phyloP scores from a whole-genome alignment of 2,113 vertebrate species.

The Nicator chloris region DNA sequence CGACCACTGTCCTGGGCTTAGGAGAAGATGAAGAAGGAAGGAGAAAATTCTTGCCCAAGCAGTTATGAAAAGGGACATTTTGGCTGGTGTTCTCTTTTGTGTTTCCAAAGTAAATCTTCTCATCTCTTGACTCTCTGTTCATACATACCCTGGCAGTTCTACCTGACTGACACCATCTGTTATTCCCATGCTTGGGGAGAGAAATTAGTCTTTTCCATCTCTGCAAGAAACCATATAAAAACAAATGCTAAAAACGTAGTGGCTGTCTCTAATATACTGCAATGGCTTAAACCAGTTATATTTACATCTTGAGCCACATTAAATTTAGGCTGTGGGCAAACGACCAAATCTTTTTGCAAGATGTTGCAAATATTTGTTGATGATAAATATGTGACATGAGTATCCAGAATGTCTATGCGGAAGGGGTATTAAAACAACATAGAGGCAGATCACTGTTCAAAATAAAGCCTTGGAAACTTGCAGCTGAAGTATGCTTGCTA shows the following conservation, averaged over 20 bases:
- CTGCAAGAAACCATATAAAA: background rate
- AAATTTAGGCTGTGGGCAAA: background rate
- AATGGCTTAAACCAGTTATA: background rate
- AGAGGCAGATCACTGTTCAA: background rate
- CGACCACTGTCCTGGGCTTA: background rate
- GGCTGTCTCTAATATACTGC: background rate
- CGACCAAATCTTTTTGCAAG: background rate
- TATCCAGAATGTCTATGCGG: background rate
- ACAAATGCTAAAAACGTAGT: background rate
- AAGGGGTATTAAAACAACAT: background rate
- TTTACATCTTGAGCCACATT: background rate
- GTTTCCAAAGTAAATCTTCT: constrained; percentile 20
- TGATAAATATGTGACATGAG: background rate
- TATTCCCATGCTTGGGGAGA: background rate
- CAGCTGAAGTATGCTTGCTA: constrained; percentile 18
- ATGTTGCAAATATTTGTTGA: background rate
- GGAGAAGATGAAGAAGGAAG: background rate
- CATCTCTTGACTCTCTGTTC: background rate
- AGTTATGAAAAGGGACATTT: background rate
- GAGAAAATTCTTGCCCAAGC: background rate
- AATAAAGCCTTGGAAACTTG: background rate
- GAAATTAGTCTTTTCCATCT: background rate
- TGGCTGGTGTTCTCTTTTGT: background rate
- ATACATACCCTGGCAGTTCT: background rate
- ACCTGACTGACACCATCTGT: constrained; percentile 40